Base-by-base conservation (phyloP, 2,797 vertebrate genomes). In the Pteronotus mesoamericanus region DNA sequence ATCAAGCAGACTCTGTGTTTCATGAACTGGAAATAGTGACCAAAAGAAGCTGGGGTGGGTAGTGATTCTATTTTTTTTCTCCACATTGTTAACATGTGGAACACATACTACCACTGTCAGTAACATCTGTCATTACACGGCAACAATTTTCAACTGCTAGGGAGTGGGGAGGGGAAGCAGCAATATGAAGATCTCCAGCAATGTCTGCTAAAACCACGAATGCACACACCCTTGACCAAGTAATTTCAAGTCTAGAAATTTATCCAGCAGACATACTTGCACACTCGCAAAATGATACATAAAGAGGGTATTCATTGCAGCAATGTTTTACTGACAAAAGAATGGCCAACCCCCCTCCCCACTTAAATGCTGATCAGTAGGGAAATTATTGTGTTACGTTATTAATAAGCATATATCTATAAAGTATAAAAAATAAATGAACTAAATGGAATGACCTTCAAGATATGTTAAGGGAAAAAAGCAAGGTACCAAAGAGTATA, bases 1-100 rank as follows among this genome's bases (percentile, higher is more conserved):
- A 21, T 57, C 68, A 95, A 97, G 46, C 29, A 79, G 55, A 83
- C 59, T 93, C 34, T 91, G 39, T 83, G 37, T 86, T 83, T 84
- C 34, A 72, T 42, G 29, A 93, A 39, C 77, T 3, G 10, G 74
- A 96, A 94, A 90, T 66, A 77, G 24, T 80, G 39, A 66, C 53
- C 34, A 51, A 93, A 80, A 94, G 69, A 84, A 82, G n/a, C 15
- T 18, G 16, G n/a, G 7, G 39, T n/a, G 12, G 32, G 44, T 53
- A 83, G 55, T 3, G 26, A 66, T 80, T 79, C 79, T 86, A 6
- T 44, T 89, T 86, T 89, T 86, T 88, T 69, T 55, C 71, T 77
- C 37, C 16, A 26, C 21, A 78, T 53, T 39, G 55, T 88, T 84
- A 44, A 95, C 74, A 44, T 42, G 59, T 51, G 37, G 72, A 94